Base-by-base conservation (phyloP, 30 jellyfish, hydroid and myxozoan species). In the Clytia hemisphaerica region DNA sequence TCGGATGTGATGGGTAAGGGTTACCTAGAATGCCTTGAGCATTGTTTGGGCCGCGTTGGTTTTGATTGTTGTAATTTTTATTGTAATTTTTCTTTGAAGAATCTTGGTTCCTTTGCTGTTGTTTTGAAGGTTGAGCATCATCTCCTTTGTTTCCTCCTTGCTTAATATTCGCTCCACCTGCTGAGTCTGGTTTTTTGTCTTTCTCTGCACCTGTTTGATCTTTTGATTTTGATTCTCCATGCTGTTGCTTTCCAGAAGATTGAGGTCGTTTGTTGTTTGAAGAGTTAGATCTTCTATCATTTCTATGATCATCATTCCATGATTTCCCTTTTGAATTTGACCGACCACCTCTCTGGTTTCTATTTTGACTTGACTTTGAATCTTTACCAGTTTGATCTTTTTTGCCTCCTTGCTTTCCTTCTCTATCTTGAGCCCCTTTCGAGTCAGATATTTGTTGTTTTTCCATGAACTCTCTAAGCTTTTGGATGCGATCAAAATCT, bases 11-110 rank as follows among this genome's bases (percentile, higher is more conserved):
- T 22, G 19, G 25, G n/a, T 69, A 69, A 15, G 81, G 77, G 14
- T 50, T 69, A n/a, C 68, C 50, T 31, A 69, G 81, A 44, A 69
- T 69, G 22, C 81, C 59, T 26, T 49, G 81, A 25, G 27, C 36
- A 44, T 47, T n/a, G n/a, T n/a, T n/a, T n/a, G n/a, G n/a, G n/a
- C n/a, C n/a, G n/a, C n/a, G n/a, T n/a, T n/a, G n/a, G n/a, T n/a
- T n/a, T n/a, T n/a, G n/a, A n/a, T n/a, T n/a, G n/a, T n/a, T n/a
- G n/a, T n/a, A n/a, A n/a, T n/a, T n/a, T n/a, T n/a, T n/a, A n/a
- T n/a, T n/a, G n/a, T n/a, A n/a, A n/a, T n/a, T n/a, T n/a, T n/a
- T n/a, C n/a, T n/a, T n/a, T n/a, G n/a, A n/a, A n/a, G n/a, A n/a
- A n/a, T n/a, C n/a, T n/a, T n/a, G n/a, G n/a, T n/a, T n/a, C n/a